Conservation (phyloP, 2,113 vertebrate species). For the Xyrauchen texanus region DNA sequence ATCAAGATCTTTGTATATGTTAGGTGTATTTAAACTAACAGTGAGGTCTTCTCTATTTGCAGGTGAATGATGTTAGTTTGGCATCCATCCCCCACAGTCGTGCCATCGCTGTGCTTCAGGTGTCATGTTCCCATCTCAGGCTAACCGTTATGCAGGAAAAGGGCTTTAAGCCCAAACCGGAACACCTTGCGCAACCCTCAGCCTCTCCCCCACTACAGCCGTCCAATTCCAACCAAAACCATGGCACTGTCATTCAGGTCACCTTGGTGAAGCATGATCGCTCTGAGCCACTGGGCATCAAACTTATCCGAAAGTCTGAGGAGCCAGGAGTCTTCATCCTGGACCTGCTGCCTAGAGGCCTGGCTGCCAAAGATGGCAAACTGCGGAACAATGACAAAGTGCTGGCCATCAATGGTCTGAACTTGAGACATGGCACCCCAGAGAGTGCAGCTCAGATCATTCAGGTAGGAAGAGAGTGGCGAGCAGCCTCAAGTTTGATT, state of each 20-base stretch:
- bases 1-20: background rate
- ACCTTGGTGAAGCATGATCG: slow-evolving; percentile 84
- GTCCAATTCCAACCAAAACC: slow-evolving; percentile 54
- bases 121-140: slow-evolving; percentile 75
- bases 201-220: slow-evolving; percentile 54
- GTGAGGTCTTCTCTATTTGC: slow-evolving; percentile 23
- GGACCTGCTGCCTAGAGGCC: slow-evolving; percentile 84
- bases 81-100: slow-evolving; percentile 82
- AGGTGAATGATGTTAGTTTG: slow-evolving; percentile 88
- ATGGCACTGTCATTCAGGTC: slow-evolving; percentile 81
- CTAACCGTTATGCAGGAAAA: slow-evolving; percentile 90
- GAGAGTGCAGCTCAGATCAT: slow-evolving; percentile 92
- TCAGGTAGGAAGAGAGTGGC: slow-evolving; percentile 75
- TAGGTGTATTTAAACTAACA: background rate
- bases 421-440: slow-evolving; percentile 88
- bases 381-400: slow-evolving; percentile 88
- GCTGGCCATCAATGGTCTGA: slow-evolving; percentile 88
- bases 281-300: slow-evolving; percentile 85
- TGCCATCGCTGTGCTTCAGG: slow-evolving; percentile 80
- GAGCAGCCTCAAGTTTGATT: too few relatives aligned
- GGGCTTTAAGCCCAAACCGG: slow-evolving; percentile 78
- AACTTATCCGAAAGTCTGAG: slow-evolving; percentile 87
- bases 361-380: slow-evolving; percentile 90
- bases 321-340: slow-evolving; percentile 89
- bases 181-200: slow-evolving; percentile 53